Percentiles rank a stretch among this genome's conserved stretches.
Conservation (phyloP, 2,888 invertebrate genomes). For the Petrophora chlorosata region DNA sequence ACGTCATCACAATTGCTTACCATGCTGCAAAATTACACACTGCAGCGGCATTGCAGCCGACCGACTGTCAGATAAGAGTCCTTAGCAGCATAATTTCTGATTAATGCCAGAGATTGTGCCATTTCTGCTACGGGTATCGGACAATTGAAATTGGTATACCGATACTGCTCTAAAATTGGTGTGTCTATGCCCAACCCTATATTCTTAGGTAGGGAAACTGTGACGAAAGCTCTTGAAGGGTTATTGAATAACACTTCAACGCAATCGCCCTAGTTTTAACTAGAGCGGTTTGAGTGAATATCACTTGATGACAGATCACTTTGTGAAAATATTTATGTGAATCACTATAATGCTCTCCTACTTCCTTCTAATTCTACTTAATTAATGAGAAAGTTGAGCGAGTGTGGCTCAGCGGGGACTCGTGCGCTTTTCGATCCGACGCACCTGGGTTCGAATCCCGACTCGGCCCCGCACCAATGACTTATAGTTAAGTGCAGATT, state of each 20-base stretch:
- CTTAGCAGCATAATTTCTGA: conserved; percentile 33
- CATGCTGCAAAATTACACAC: conserved; percentile 46
- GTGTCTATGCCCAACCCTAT: conserved; percentile 3
- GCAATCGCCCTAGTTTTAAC: conserved; percentile 10
- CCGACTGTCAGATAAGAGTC: conserved; percentile 38
- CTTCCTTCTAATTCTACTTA: no score
- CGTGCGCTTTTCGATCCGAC: no score
- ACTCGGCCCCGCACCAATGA: no score
- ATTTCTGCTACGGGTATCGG: background rate
- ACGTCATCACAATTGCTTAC: conserved; percentile 50
- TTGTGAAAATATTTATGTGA: no score
- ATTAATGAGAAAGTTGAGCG: no score
- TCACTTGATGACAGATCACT: no score
- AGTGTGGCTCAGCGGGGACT: no score
- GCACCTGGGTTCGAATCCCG: no score
- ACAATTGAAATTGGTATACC: conserved; percentile 9
- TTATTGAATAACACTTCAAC: conserved; percentile 12
- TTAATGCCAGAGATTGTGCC: conserved; percentile 26
- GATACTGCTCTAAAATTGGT: no score
- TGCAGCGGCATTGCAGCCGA: conserved; percentile 38
- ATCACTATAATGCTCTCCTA: no score
- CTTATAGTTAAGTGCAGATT: no score
- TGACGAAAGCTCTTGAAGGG: conserved; percentile 16
- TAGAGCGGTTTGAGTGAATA: background rate
- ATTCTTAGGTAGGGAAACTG: background rate